Base-by-base conservation (phyloP, 2,888 invertebrate genomes). In the Melinaea menophilus region DNA sequence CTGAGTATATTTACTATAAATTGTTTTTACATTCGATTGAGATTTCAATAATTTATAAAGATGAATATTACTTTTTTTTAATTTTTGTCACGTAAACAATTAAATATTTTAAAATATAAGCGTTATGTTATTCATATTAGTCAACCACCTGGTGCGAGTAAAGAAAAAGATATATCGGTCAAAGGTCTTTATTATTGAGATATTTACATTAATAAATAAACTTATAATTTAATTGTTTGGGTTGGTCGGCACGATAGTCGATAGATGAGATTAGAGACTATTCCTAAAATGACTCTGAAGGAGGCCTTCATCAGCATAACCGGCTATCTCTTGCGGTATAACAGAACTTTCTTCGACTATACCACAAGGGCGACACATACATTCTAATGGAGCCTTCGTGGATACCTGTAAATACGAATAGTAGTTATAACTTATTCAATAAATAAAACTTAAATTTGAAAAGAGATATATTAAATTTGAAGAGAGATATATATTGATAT, bases 291-390 rank as follows among this genome's bases (percentile, higher is more conserved):
- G 96, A 74, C 95, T 94, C 65, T 95, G 94, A 33, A 97, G 87
- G 0, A 95, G 95, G 33, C 95, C 94, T 86, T 96, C 96, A 70
- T 96, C 96, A 5, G 95, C 92, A 78, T 96, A 97, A 51, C 95
- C 95, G 59, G 96, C 95, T 54, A 97, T 94, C 91, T 98, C 97
- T 88, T 97, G 97, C 2, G 97, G 97, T 67, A 97, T 92, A 55
- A 97, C 94, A 2, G 96, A 93, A 74, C 95, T 95, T 85, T 97
- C 97, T 79, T 98, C 97, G 5, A 97, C 93, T 12, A 94, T 95
- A 0, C 96, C 96, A 82, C 98, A 98, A 0, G 98, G 97, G 46
- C 98, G 94, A 78, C 98, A 98, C 97, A 98, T 97, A 78, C 98
- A 98, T 81, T 97, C 97, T 60, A 97, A 84, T 0, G 98, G 98